phyloP scores from a whole-genome alignment of 2,888 invertebrate genomes.

The Dryobota labecula region DNA sequence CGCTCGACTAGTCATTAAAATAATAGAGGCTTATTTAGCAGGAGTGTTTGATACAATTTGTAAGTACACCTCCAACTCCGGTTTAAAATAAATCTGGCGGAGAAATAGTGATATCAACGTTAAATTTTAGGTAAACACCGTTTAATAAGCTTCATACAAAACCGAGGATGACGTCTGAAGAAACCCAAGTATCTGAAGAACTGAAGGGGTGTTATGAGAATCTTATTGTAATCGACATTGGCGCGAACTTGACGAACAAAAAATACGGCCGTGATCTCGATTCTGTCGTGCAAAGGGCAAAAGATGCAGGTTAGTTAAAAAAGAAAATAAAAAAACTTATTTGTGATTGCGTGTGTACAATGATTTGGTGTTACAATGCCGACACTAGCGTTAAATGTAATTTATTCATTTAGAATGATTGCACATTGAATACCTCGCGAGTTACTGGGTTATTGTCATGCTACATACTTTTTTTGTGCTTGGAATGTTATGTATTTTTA shows the following conservation, averaged over 20 bases:
- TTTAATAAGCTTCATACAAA: constrained; percentile 87
- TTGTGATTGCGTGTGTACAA: constrained; percentile 70
- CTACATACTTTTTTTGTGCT: constrained; percentile 44
- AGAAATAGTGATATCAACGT: constrained; percentile 51
- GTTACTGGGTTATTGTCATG: constrained; percentile 65
- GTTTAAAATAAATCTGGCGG: constrained; percentile 20
- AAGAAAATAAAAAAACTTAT: constrained; percentile 52
- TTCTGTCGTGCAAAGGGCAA: constrained; percentile 97
- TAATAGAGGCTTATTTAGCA: constrained; percentile 87
- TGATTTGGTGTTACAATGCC: constrained; percentile 65
- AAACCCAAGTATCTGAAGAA: constrained; percentile 87
- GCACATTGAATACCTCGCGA: constrained; percentile 65
- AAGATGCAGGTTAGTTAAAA: constrained; percentile 94
- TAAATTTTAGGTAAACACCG: constrained; percentile 86
- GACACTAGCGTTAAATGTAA: constrained; percentile 67
- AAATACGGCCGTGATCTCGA: constrained; percentile 98
- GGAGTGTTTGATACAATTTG: constrained; percentile 90
- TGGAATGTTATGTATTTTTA: constrained; percentile 46
- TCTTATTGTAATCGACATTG: constrained; percentile 97
- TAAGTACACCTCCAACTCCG: constrained; percentile 72
- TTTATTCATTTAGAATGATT: constrained; percentile 73
- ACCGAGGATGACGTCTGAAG: constrained; percentile 89
- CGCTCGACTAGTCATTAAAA: constrained; percentile 85
- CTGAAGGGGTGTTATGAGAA: constrained; percentile 96
- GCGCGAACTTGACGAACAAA: constrained; percentile 98